A percentile compares a stretch with the other conserved stretches of the same genome.
phyloP scores from a whole-genome alignment of 2,113 vertebrate genomes.

The Pungitius pungitius region DNA sequence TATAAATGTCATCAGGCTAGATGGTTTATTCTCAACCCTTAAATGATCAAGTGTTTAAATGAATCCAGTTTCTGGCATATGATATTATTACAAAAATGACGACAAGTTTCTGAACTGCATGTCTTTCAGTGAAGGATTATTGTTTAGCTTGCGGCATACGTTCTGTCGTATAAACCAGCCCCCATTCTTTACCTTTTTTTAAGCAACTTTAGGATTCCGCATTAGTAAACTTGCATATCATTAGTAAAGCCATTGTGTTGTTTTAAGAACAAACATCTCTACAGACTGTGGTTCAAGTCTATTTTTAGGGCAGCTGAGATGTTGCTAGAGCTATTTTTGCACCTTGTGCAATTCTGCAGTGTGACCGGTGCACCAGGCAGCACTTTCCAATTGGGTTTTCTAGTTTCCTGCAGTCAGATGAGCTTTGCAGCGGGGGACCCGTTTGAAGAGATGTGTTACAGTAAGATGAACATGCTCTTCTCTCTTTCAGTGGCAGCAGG shows the following conservation, averaged over 20 bases:
- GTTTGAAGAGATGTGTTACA: constrained; percentile 65
- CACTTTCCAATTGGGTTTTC: constrained; percentile 56
- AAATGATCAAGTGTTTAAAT: not conserved
- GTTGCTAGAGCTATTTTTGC: constrained; percentile 65
- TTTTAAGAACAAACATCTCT: constrained; percentile 25
- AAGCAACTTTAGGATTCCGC: not conserved
- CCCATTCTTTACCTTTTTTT: not conserved
- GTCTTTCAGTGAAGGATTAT: not conserved
- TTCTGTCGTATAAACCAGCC: not conserved
- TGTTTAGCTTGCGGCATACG: not conserved
- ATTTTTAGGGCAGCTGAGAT: constrained; percentile 68
- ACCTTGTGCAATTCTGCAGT: constrained; percentile 56
- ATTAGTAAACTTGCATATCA: not conserved
- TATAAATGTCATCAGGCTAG: not conserved
- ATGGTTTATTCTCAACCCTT: not conserved
- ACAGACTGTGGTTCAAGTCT: constrained; percentile 45
- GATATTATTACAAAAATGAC: not conserved
- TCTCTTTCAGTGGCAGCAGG: constrained; percentile 46
- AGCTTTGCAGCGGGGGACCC: constrained; percentile 20
- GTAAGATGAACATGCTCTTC: constrained; percentile 56
- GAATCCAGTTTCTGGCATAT: not conserved
- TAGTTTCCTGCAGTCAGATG: constrained; percentile 35
- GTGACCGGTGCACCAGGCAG: constrained; percentile 41
- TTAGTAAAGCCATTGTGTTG: constrained; percentile 36
- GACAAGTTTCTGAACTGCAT: not conserved